Percentiles rank a stretch among this genome's conserved stretches.
Evolutionary conservation across 2,113 vertebrate genomes (phyloP).

Genomic region (Dunckerocampus dactyliophorus): DNA sequence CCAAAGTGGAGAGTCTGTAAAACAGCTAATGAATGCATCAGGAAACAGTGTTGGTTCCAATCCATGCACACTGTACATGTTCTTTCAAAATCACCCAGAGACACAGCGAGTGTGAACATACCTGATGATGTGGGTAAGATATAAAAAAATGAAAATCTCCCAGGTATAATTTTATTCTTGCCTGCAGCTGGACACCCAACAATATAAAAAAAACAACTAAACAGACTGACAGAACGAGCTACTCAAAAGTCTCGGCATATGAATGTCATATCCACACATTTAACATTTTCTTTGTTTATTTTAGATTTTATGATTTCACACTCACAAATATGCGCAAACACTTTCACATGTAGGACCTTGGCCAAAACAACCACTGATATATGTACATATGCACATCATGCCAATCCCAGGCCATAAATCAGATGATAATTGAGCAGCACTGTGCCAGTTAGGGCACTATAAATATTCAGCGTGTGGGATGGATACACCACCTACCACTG

Average conservation of each 20-base stretch:
- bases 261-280: not conserved
- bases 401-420: slow-evolving; percentile 74
- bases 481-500: slow-evolving; percentile 56
- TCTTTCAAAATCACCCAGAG: slow-evolving; percentile 32
- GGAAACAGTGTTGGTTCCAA: slow-evolving; percentile 45
- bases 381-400: slow-evolving; percentile 48
- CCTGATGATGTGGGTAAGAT: slow-evolving; percentile 5
- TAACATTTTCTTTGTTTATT: slow-evolving; percentile 4
- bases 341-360: slow-evolving; percentile 19
- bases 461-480: slow-evolving; percentile 65
- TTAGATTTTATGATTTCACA: slow-evolving; percentile 3
- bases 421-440: slow-evolving; percentile 69
- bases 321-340: not conserved
- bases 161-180: not conserved
- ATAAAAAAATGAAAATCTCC: slow-evolving; percentile 5
- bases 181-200: not conserved
- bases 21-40: slow-evolving; percentile 58
- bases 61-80: slow-evolving; percentile 28
- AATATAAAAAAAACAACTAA: slow-evolving; percentile 6
- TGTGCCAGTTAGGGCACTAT: slow-evolving; percentile 63
- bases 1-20: slow-evolving; percentile 54
- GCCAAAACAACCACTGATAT: slow-evolving; percentile 51
- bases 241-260: not conserved
- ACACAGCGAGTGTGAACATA: slow-evolving; percentile 25
- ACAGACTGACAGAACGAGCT: not conserved